Percentiles rank a stretch among this genome's conserved stretches.
These are phyloP conservation scores for Jordanella pulchra DNA, from an alignment of 2,797 vertebrate species.

Conservation along the genomic window DNA sequence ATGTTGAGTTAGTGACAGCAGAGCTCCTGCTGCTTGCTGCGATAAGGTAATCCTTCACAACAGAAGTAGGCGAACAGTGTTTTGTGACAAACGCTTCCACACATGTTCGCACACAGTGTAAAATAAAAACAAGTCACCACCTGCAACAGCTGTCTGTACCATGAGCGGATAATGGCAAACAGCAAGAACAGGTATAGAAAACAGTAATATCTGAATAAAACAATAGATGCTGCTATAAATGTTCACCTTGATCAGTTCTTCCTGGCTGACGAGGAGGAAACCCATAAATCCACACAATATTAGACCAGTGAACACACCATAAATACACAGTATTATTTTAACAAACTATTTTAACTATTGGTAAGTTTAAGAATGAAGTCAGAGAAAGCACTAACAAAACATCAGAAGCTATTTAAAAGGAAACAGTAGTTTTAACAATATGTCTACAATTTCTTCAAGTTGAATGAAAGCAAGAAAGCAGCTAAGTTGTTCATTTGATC, in stretches of 20 bases:
- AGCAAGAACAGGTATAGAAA: neutral
- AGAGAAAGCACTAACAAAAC: neutral
- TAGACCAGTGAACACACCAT: neutral
- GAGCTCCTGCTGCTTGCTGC: constrained; percentile 67
- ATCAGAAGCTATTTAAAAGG: neutral
- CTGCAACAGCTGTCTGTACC: constrained; percentile 23
- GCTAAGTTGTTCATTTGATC: no score
- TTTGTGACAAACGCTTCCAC: constrained; percentile 44
- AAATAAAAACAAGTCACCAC: constrained; percentile 13
- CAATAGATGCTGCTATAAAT: neutral
- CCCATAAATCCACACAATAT: neutral
- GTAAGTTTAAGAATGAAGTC: neutral
- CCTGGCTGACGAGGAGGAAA: neutral
- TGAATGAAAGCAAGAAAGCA: neutral
- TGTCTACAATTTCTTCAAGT: neutral
- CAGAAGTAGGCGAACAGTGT: constrained; percentile 56
- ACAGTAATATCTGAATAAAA: neutral
- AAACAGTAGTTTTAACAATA: neutral
- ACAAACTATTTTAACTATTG: neutral
- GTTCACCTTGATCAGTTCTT: neutral
- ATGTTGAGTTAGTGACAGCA: constrained; percentile 67
- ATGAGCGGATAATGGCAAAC: neutral
- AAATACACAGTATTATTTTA: neutral
- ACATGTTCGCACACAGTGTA: constrained; percentile 14
- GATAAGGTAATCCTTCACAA: constrained; percentile 73